Evolutionary conservation across 2,888 invertebrate species (phyloP), one percentile per base, ranked within the genome.

Genomic region (Lamproptera curius): DNA sequence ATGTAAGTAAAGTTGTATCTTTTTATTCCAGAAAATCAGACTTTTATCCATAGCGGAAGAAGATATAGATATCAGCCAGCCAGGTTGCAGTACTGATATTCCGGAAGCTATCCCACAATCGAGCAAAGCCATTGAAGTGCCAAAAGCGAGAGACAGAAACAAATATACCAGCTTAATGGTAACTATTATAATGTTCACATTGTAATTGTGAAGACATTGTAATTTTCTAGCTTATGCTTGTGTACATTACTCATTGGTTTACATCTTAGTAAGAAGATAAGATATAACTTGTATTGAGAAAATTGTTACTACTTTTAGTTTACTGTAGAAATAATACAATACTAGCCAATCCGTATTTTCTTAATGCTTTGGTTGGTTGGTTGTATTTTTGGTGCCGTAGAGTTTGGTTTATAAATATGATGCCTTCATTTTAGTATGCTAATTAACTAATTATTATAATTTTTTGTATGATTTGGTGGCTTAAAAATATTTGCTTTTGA

Each of bases 151-250:
- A 50, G 73, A 73, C 34, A 59, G 62, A 2, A 73, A 72, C 56
- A 75, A 73, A 61, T 84, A 76, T 55, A 46, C 66, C 2, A 73
- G 70, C 40, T 61, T 84, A 2, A 84, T 85, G 84, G 84, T 84
- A 67, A 67, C 50, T 38, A 40, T 15, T 8, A 15, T 16, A 1
- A n/a, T n/a, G n/a, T n/a, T n/a, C n/a, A n/a, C n/a, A n/a, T n/a
- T n/a, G n/a, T n/a, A n/a, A n/a, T n/a, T n/a, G n/a, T n/a, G n/a
- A n/a, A n/a, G n/a, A n/a, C n/a, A n/a, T n/a, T n/a, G n/a, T n/a
- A n/a, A n/a, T n/a, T n/a, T n/a, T n/a, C n/a, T n/a, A n/a, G n/a
- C n/a, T n/a, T n/a, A n/a, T n/a, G n/a, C n/a, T n/a, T n/a, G n/a
- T n/a, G n/a, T n/a, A n/a, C n/a, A n/a, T n/a, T n/a, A n/a, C n/a